Percentiles rank a stretch among this genome's conserved stretches.
phyloP scores from a whole-genome alignment of 2,888 invertebrate genomes.

The Ypsolopha sequella region DNA sequence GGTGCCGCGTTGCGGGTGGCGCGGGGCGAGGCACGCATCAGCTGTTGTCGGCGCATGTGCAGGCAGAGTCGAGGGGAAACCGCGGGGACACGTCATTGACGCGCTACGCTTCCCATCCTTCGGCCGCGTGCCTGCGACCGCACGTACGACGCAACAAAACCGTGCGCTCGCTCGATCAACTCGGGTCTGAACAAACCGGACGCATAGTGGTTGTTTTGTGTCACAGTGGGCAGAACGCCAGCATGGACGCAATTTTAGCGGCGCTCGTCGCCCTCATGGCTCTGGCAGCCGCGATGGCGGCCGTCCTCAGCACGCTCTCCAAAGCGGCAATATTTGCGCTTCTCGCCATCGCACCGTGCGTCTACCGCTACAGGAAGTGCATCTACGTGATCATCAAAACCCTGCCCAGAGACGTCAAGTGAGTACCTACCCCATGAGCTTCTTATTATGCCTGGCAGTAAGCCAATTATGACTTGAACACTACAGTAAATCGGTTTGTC shows the following conservation, averaged over 20 bases:
- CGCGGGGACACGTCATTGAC: constrained; percentile 22
- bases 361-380: constrained; percentile 67
- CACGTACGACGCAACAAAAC: not conserved
- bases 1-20: constrained; percentile 3
- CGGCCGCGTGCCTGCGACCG: not conserved
- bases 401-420: constrained; percentile 76
- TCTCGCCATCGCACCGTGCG: constrained; percentile 63
- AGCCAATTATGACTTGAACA: not conserved
- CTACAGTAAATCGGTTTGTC: not conserved
- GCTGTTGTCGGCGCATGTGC: constrained; percentile 62
- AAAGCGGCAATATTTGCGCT: constrained; percentile 81
- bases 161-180: constrained; percentile 5
- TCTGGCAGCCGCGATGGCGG: constrained; percentile 67
- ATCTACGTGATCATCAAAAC: constrained; percentile 75
- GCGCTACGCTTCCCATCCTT: constrained; percentile 1
- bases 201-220: not conserved
- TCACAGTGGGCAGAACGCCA: constrained; percentile 2
- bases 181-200: not conserved
- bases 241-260: constrained; percentile 65
- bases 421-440: constrained; percentile 45
- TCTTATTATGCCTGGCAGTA: constrained; percentile 4
- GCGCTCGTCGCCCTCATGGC: constrained; percentile 65
- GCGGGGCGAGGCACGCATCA: constrained; percentile 31
- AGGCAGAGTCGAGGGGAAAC: constrained; percentile 20
- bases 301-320: constrained; percentile 72